These are phyloP conservation scores for Drosophila setosimentum DNA, from an alignment of 2,888 invertebrate genomes.

Conservation along the genomic window DNA sequence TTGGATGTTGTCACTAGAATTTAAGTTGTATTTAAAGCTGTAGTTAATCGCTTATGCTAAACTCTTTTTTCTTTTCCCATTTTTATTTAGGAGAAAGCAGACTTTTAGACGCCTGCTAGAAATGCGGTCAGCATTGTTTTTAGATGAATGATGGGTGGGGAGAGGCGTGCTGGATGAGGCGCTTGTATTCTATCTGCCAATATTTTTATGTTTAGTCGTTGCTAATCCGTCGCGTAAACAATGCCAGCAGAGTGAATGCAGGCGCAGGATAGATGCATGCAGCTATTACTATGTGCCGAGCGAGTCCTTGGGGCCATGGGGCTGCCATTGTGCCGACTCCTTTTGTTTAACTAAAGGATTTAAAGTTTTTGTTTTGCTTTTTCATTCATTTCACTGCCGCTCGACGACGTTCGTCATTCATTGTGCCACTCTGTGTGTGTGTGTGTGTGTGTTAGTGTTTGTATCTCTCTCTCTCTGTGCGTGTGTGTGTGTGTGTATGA, in stretches of 20 bases:
- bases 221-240: conserved; percentile 73
- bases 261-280: conserved; percentile 19
- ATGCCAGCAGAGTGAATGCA: conserved; percentile 50
- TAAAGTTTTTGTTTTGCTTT: conserved; percentile 73
- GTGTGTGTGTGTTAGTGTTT: conserved; percentile 11
- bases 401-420: conserved; percentile 60
- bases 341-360: conserved; percentile 75
- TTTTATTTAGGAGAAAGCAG: conserved; percentile 7
- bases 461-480: conserved; percentile 8
- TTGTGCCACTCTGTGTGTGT: conserved; percentile 40
- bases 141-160: not conserved
- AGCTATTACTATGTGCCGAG: conserved; percentile 10
- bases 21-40: conserved; percentile 39
- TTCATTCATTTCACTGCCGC: conserved; percentile 62
- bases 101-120: conserved; percentile 41
- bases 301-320: conserved; percentile 34
- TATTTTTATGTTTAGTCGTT: conserved; percentile 71
- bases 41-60: conserved; percentile 37
- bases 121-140: conserved; percentile 66
- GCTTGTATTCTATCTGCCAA: conserved; percentile 56
- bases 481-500: conserved; percentile 23
- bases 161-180: not conserved
- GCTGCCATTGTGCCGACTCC: conserved; percentile 59
- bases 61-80: conserved; percentile 15
- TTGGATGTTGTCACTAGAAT: conserved; percentile 13